These are phyloP conservation scores for Tetraodon nigroviridis DNA, from an alignment of 2,113 vertebrate species.

Conservation along the genomic window DNA sequence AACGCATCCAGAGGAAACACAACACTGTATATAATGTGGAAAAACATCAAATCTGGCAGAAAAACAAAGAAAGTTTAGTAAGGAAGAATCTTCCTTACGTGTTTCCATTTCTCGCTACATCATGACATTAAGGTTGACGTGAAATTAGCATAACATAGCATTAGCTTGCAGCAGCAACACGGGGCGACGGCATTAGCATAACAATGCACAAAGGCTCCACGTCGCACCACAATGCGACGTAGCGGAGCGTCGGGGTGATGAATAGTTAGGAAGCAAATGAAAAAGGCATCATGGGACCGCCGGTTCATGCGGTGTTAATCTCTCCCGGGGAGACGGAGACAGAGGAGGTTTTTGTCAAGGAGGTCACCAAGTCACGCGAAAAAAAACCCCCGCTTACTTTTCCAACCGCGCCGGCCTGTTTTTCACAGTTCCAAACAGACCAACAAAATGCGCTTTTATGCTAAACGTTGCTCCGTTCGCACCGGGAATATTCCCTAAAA, in stretches of 20 bases:
- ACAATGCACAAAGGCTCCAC: slow-evolving; percentile 43
- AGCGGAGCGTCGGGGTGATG: slow-evolving; percentile 33
- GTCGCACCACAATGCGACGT: slow-evolving; percentile 33
- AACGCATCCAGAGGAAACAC: not conserved
- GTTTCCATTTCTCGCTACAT: slow-evolving; percentile 14
- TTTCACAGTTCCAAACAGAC: slow-evolving; percentile 2
- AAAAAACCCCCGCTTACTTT: not conserved
- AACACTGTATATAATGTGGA: not conserved
- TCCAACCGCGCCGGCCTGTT: not conserved
- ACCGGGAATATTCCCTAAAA: slow-evolving; percentile 6
- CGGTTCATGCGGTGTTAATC: slow-evolving; percentile 58
- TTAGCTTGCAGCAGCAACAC: slow-evolving; percentile 45
- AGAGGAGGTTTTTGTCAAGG: slow-evolving; percentile 43
- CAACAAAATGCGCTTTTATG: not conserved
- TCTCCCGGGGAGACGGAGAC: slow-evolving; percentile 38
- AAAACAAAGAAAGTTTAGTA: not conserved
- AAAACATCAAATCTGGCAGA: not conserved
- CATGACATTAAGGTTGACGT: slow-evolving; percentile 40
- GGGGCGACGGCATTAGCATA: slow-evolving; percentile 46
- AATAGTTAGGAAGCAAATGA: slow-evolving; percentile 59
- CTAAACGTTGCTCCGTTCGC: too few relatives aligned
- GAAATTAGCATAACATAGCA: slow-evolving; percentile 60
- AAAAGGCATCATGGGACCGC: slow-evolving; percentile 58
- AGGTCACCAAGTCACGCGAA: slow-evolving; percentile 44
- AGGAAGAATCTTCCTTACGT: slow-evolving; percentile 1